Percentiles rank a stretch among this genome's conserved stretches.
Conservation (phyloP, 2,888 invertebrate genomes). For the Nowickia ferox region DNA sequence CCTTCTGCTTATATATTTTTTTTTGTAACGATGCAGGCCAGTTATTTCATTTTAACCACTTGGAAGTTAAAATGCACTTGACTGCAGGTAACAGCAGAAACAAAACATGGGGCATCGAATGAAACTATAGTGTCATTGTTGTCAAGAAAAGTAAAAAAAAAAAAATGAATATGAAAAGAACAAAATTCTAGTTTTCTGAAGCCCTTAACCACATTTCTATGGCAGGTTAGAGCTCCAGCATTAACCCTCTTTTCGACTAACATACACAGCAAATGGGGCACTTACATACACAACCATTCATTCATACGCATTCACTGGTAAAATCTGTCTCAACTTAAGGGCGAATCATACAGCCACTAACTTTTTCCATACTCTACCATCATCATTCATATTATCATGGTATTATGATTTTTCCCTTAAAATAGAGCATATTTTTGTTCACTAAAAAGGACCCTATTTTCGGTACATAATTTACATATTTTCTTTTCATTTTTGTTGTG, state of each 20-base stretch:
- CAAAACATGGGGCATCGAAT: constrained; percentile 10
- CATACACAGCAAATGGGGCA: background rate
- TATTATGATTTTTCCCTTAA: constrained; percentile 21
- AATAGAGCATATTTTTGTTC: constrained; percentile 11
- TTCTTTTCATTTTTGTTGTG: constrained; percentile 28
- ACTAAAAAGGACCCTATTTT: constrained; percentile 6
- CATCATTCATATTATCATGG: constrained; percentile 29
- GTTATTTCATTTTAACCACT: constrained; percentile 57
- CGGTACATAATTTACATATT: constrained; percentile 44
- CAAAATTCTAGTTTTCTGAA: constrained; percentile 1
- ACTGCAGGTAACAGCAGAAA: constrained; percentile 27
- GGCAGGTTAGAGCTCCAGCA: constrained; percentile 9
- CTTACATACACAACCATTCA: background rate
- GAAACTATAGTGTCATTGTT: constrained; percentile 20
- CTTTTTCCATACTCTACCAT: constrained; percentile 21
- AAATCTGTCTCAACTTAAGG: background rate
- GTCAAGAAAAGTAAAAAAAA: background rate
- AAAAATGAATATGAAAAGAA: background rate
- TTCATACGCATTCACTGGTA: background rate
- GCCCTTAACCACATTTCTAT: constrained; percentile 15
- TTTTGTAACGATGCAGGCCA: constrained; percentile 33
- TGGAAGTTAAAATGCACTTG: constrained; percentile 55
- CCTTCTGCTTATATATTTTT: background rate
- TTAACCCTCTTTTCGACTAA: constrained; percentile 3
- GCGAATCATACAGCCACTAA: constrained; percentile 10